Conservation (phyloP, 2,113 vertebrate species). For the Coracopsis vasa region DNA sequence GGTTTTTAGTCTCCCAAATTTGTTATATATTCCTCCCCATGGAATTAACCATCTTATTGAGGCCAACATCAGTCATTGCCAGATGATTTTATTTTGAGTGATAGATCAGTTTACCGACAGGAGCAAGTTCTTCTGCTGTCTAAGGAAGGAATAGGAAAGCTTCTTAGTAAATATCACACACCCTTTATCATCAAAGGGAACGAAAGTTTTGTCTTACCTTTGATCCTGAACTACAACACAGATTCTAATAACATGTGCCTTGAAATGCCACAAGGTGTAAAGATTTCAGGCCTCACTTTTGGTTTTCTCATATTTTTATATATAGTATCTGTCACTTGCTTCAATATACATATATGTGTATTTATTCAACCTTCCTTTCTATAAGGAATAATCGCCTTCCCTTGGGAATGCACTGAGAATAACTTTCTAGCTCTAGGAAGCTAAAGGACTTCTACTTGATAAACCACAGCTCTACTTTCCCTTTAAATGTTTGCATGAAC, state of each 20-base stretch:
- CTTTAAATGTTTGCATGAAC: background rate
- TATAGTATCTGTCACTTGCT: background rate
- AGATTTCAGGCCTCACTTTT: background rate
- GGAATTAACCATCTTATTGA: background rate
- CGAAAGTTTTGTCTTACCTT: background rate
- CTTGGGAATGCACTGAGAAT: background rate
- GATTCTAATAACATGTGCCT: background rate
- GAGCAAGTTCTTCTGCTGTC: background rate
- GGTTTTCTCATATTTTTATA: background rate
- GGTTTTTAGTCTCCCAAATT: background rate
- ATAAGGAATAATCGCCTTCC: background rate
- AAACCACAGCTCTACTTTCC: background rate
- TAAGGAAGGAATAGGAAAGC: background rate
- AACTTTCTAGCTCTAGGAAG: background rate
- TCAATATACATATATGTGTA: background rate
- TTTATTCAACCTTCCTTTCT: background rate
- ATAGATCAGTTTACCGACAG: background rate
- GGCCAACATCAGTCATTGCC: background rate
- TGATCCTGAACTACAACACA: background rate
- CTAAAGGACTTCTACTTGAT: background rate
- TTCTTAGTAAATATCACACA: background rate
- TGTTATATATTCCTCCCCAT: background rate
- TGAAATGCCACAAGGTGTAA: background rate
- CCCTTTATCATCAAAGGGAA: background rate
- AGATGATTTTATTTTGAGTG: background rate